phyloP scores from a whole-genome alignment of 2,888 invertebrate genomes.

The Linhomoeus sp. region DNA sequence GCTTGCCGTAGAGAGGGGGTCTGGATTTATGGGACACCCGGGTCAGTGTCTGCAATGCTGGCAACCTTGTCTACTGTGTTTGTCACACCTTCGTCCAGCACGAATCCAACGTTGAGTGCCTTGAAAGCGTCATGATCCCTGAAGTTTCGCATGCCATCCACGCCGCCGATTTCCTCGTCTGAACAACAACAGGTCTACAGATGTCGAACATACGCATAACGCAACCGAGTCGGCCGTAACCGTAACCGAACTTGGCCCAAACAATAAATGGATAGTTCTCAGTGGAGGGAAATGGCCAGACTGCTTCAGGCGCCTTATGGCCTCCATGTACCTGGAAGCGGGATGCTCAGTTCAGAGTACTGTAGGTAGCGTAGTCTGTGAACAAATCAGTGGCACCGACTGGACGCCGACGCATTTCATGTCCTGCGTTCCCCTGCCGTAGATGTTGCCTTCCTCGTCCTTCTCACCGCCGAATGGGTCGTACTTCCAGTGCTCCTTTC shows the following conservation, averaged over 20 bases:
- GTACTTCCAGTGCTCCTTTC: conserved; percentile 66
- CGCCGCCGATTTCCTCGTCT: conserved; percentile 77
- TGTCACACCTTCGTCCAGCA: conserved; percentile 62
- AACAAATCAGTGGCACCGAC: no score
- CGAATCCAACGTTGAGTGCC: conserved; percentile 57
- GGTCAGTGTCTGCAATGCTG: no score
- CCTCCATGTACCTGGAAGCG: conserved; percentile 42
- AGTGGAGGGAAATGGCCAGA: conserved; percentile 32
- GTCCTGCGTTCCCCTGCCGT: conserved; percentile 57
- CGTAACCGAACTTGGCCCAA: conserved; percentile 57
- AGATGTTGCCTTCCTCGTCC: conserved; percentile 64
- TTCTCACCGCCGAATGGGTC: conserved; percentile 70
- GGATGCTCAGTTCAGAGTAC: no score
- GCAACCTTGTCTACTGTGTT: no score
- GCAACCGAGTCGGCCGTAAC: no score
- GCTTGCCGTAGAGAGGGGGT: no score
- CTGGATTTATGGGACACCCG: no score
- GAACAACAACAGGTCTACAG: no score
- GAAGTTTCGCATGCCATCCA: conserved; percentile 57
- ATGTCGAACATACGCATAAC: no score
- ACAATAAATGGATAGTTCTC: conserved; percentile 47
- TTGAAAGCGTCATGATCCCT: conserved; percentile 50
- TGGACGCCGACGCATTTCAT: conserved; percentile 63
- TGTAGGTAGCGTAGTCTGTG: no score
- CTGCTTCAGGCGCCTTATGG: conserved; percentile 42